Evolutionary conservation across 2,888 invertebrate genomes (phyloP), one percentile per base, ranked within the genome.

Genomic region (Acrobasis repandana): DNA sequence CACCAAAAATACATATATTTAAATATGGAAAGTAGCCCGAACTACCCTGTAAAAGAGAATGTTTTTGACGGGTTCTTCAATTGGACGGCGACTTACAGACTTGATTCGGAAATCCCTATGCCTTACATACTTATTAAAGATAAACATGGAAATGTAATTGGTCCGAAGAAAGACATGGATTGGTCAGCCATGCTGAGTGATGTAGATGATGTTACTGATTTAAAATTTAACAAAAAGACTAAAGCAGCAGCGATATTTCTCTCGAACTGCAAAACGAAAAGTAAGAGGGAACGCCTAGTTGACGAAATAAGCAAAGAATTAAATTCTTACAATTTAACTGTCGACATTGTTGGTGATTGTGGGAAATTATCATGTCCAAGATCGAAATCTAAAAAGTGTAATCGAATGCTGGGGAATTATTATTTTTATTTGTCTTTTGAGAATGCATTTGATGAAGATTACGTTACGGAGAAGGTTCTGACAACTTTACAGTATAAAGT

Each of bases 351-450:
- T 66, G 94, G 94, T 0, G 65, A 69, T 0, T 94, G 94, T 76
- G 94, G 94, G 0, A 65, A 68, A 0, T 65, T 83, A 0, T 66
- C 69, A 14, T 91, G 91, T 62, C 76, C 85, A 0, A 73, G 67
- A 61, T 47, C 70, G 0, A 66, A 65, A 8, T 67, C 72, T 14
- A 58, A 71, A 0, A 73, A 72, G 18, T 92, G 92, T 62, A 75
- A 83, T 59, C 65, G 62, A 34, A 76, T 84, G 67, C 63, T 93
- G 51, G 90, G 93, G 64, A 84, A 95, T 61, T 96, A 96, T 80
- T 95, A 94, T 76, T 96, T 96, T 76, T 96, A 96, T 75, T 80
- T 96, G 65, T 86, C 94, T 0, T 94, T 96, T 72, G 96, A 96
- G 83, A 96, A 96, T 80, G 94, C 95, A 1, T 93, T 95, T 68